phyloP scores from a whole-genome alignment of 1,140 invertebrate genomes.

The Drosophila yakuba region DNA sequence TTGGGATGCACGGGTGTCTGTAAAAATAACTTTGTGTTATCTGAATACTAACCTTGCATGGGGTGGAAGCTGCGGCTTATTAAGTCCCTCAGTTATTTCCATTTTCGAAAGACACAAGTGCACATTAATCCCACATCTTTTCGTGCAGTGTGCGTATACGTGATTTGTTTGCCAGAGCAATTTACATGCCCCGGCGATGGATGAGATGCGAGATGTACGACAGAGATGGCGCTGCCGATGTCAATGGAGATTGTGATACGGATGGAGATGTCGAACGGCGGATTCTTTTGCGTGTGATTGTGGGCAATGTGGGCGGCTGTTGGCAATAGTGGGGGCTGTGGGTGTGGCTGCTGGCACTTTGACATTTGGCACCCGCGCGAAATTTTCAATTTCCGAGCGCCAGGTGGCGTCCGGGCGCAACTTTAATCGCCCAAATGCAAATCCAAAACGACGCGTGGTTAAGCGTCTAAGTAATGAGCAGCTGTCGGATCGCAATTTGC shows the following conservation, averaged over 20 bases:
- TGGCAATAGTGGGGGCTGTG: no score
- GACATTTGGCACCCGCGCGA: slow-evolving; percentile 66
- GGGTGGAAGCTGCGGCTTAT: no score
- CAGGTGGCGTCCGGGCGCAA: slow-evolving; percentile 56
- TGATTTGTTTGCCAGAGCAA: slow-evolving; percentile 76
- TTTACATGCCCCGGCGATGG: slow-evolving; percentile 65
- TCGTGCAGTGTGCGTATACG: slow-evolving; percentile 45
- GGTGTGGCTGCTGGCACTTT: slow-evolving; percentile 52
- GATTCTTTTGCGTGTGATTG: slow-evolving; percentile 38
- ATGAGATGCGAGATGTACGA: slow-evolving; percentile 39
- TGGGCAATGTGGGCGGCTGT: slow-evolving; percentile 23
- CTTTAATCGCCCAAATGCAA: slow-evolving; percentile 73
- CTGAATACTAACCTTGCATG: no score
- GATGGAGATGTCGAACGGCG: slow-evolving; percentile 42
- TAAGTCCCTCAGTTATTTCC: no score
- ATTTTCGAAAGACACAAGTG: no score
- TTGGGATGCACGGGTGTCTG: no score
- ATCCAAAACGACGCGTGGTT: slow-evolving; percentile 68
- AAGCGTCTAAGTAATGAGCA: slow-evolving; percentile 74
- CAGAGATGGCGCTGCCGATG: slow-evolving; percentile 45
- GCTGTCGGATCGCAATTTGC: slow-evolving; percentile 59
- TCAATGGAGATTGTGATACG: slow-evolving; percentile 34
- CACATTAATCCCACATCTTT: not conserved
- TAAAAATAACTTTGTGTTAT: no score
- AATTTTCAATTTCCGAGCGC: slow-evolving; percentile 49